Evolutionary conservation across 1,140 invertebrate species (phyloP), one percentile per base, ranked within the genome.

Genomic region (Drosophila pandora): DNA sequence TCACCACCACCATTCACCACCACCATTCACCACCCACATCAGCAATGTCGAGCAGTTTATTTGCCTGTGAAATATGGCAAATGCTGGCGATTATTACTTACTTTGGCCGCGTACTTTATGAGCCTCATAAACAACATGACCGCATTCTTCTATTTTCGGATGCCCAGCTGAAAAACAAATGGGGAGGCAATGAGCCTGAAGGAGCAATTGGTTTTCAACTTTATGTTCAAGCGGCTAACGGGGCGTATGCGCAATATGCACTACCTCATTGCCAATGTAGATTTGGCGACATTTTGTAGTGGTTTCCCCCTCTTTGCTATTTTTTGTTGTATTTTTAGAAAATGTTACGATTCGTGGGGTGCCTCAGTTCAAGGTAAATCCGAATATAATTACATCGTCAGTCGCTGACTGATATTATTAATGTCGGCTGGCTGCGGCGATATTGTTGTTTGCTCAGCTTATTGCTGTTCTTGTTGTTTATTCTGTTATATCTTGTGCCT

Each of bases 21-120:
- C 57, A n/a, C 37, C 34, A 25, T 54, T 4, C 34, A 25, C 30
- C 43, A 34, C 64, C 57, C 45, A 45, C 23, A 39, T 58, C 10
- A 37, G 25, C 37, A 25, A 58, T 62, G 41, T 17, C 17, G 22
- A 63, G 41, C 63, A 72, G 83, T 79, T 82, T 79, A 85, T 85
- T 85, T 78, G 74, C 74, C 75, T 85, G 82, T 79, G 82, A 85
- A 85, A 87, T 85, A 88, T 82, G 75, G 59, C 82, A 82, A 85
- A 70, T 87, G 78, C 54, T 78, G 74, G 82, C 82, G 79, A 85
- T 85, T 87, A 85, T 87, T 81, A 89, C 76, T 84, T 79, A 76
- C 74, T 79, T 72, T 30, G 39, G 50, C 30, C 57, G 28, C 64
- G 60, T 70, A 62, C 56, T 83, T 85, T 67, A 79, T 85, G 68